Conservation (phyloP, 2,113 vertebrate species). For the Alaudala cheleensis region DNA sequence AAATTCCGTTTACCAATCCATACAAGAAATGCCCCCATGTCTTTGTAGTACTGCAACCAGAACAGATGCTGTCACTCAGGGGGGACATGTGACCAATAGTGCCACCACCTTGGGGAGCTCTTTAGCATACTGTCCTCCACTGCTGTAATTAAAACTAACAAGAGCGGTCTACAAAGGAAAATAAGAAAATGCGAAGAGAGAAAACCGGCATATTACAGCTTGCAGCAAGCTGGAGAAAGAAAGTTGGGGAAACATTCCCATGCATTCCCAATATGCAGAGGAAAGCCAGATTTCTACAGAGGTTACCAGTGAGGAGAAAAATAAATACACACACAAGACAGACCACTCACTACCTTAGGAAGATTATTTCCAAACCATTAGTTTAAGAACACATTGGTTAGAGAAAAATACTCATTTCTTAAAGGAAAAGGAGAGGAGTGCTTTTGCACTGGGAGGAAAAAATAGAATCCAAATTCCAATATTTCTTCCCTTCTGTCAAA, state of each 20-base stretch:
- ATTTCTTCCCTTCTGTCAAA: not conserved
- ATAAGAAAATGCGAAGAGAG: constrained; percentile 41
- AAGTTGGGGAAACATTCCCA: constrained; percentile 29
- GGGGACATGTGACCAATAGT: constrained; percentile 58
- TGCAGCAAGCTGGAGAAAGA: not conserved
- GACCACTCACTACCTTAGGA: not conserved
- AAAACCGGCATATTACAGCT: not conserved
- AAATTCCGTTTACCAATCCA: constrained; percentile 60
- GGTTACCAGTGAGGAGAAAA: not conserved
- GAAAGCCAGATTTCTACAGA: not conserved
- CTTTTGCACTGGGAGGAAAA: not conserved
- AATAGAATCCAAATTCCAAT: not conserved
- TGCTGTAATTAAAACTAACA: constrained; percentile 69
- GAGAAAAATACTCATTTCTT: not conserved
- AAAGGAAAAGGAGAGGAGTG: not conserved
- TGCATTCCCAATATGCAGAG: not conserved
- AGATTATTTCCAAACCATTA: not conserved
- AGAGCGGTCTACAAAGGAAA: constrained; percentile 54
- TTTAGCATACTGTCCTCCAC: constrained; percentile 64
- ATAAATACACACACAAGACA: not conserved
- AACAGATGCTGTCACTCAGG: constrained; percentile 66
- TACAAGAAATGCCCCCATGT: constrained; percentile 55
- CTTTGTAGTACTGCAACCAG: constrained; percentile 58
- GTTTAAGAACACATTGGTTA: not conserved
- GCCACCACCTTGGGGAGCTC: constrained; percentile 60